Evolutionary conservation across 2,113 vertebrate species (phyloP).

Genomic region (Bubo scandiacus): DNA sequence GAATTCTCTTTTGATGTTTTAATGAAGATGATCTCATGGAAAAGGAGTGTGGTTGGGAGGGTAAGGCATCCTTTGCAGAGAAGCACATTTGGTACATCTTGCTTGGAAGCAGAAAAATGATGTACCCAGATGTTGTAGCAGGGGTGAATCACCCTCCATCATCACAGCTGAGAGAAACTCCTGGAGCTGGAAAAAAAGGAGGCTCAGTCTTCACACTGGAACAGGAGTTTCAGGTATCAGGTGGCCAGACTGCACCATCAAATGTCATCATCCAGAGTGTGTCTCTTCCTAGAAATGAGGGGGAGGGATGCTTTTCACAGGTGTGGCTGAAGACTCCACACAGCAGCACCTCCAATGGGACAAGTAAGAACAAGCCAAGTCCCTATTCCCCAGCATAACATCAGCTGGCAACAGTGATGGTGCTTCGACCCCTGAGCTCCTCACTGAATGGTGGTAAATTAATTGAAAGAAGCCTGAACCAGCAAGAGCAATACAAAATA

Average conservation of each 20-base stretch:
- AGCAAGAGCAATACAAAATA: background rate
- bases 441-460: background rate
- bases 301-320: background rate
- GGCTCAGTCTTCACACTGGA: background rate
- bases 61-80: background rate
- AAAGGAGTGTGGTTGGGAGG: background rate
- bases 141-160: background rate
- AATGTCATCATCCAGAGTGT: rapidly evolving
- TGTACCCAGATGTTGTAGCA: background rate
- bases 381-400: background rate
- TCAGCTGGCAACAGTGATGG: background rate
- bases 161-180: background rate
- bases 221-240: background rate
- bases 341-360: background rate
- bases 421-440: background rate
- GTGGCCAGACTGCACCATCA: background rate
- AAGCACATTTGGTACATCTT: background rate
- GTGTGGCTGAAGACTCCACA: background rate
- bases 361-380: background rate
- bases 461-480: background rate
- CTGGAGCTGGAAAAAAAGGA: background rate
- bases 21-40: background rate
- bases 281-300: background rate
- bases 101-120: background rate
- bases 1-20: background rate